Evolutionary conservation across 92 coral and sea anemone genomes (phyloP).

Genomic region (Actinernus sp.): DNA sequence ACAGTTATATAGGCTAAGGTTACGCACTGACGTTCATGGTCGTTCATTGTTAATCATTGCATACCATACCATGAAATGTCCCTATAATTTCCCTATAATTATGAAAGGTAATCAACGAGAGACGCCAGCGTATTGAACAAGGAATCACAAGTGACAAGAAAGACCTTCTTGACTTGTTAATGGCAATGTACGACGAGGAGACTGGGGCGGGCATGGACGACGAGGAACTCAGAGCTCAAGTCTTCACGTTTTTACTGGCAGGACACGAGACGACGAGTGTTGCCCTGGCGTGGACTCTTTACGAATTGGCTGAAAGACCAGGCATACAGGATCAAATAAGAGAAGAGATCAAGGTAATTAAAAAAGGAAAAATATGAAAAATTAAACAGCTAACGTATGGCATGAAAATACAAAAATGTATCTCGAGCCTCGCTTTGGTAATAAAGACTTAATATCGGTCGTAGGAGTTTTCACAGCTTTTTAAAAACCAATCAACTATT

Average conservation of each 20-base stretch:
- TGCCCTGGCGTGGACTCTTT: constrained; percentile 77
- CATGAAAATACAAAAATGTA: too few species aligned
- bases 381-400: too few species aligned
- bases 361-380: too few species aligned
- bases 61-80: too few species aligned
- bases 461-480: too few species aligned
- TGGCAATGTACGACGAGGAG: constrained; percentile 76
- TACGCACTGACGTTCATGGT: too few species aligned
- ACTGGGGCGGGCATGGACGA: constrained; percentile 68
- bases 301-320: constrained; percentile 75
- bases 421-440: too few species aligned
- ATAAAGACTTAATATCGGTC: too few species aligned
- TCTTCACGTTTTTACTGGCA: constrained; percentile 73
- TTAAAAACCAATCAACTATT: too few species aligned
- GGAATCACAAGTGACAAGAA: constrained; percentile 35
- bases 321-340: too few species aligned
- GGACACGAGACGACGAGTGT: constrained; percentile 81
- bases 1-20: too few species aligned
- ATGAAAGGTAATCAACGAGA: constrained; percentile 56
- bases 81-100: background rate
- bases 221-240: constrained; percentile 64
- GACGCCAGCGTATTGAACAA: constrained; percentile 39
- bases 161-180: constrained; percentile 72
- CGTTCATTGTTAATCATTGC: too few species aligned
- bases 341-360: constrained; percentile 18